Conservation (phyloP, 2,113 vertebrate species). For the Orycteropus afer region DNA sequence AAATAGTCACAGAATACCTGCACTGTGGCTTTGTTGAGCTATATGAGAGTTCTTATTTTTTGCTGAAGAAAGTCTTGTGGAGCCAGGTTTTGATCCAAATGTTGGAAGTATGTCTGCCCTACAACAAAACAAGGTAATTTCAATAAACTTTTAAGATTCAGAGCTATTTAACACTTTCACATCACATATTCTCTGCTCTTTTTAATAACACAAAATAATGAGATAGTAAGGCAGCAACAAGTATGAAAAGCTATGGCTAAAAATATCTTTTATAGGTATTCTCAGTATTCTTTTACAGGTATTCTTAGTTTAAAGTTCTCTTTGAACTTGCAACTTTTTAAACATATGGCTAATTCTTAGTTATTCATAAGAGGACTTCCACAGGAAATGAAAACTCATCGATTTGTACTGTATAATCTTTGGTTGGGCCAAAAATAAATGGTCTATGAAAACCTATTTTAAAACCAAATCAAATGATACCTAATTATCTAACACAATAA, state of each 20-base stretch:
- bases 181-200: conserved; percentile 38
- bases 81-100: conserved; percentile 84
- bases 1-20: conserved; percentile 85
- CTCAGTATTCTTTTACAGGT: neutral
- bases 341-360: conserved; percentile 25
- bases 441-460: neutral
- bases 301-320: no score
- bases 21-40: conserved; percentile 81
- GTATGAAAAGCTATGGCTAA: conserved; percentile 39
- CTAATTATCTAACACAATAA: conserved; percentile 21
- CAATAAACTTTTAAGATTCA: neutral
- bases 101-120: conserved; percentile 89
- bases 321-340: conserved; percentile 43
- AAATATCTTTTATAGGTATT: neutral
- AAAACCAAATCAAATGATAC: conserved; percentile 49
- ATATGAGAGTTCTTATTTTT: conserved; percentile 81
- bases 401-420: neutral
- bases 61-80: conserved; percentile 84
- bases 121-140: conserved; percentile 63
- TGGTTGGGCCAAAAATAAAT: neutral
- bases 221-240: conserved; percentile 13
- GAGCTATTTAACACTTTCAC: neutral
- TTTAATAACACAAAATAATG: neutral
- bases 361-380: neutral
- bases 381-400: neutral